phyloP scores from a whole-genome alignment of 2,113 vertebrate genomes.

The Glaucomys volans region DNA sequence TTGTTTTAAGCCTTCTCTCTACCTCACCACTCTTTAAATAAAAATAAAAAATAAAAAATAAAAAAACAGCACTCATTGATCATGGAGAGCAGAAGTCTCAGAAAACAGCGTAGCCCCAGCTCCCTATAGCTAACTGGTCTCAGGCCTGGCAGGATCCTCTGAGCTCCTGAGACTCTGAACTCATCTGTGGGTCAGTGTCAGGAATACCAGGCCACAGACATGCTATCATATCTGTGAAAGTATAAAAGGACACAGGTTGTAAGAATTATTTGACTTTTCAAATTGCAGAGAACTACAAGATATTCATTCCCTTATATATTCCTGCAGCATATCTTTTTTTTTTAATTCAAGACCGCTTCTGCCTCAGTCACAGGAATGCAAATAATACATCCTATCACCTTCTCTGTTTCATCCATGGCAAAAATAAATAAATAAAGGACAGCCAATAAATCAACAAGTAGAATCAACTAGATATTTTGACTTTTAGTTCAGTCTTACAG shows the following conservation, averaged over 20 bases:
- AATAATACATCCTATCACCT: slow-evolving; percentile 29
- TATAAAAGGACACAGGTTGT: background rate
- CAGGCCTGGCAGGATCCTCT: background rate
- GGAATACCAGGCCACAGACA: background rate
- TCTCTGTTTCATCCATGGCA: slow-evolving; percentile 45
- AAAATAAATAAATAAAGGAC: slow-evolving; percentile 49
- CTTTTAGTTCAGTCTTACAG: slow-evolving; percentile 58
- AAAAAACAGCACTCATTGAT: background rate
- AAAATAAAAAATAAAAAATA: background rate
- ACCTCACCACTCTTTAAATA: background rate
- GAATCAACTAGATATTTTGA: slow-evolving; percentile 56
- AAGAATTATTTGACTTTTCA: background rate
- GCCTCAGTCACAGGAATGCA: slow-evolving; percentile 66
- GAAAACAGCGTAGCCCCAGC: background rate
- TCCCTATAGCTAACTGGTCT: background rate
- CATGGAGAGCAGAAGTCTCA: background rate
- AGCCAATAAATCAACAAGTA: slow-evolving; percentile 75
- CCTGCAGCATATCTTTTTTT: slow-evolving; percentile 6
- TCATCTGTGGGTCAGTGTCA: background rate
- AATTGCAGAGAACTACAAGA: background rate
- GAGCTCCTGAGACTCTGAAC: background rate
- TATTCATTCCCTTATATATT: background rate
- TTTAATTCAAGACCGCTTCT: background rate
- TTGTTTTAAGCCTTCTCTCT: slow-evolving; percentile 36
- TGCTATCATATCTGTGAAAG: background rate